Evolutionary conservation across 2,113 vertebrate species (phyloP).

Genomic region (Athene noctua): DNA sequence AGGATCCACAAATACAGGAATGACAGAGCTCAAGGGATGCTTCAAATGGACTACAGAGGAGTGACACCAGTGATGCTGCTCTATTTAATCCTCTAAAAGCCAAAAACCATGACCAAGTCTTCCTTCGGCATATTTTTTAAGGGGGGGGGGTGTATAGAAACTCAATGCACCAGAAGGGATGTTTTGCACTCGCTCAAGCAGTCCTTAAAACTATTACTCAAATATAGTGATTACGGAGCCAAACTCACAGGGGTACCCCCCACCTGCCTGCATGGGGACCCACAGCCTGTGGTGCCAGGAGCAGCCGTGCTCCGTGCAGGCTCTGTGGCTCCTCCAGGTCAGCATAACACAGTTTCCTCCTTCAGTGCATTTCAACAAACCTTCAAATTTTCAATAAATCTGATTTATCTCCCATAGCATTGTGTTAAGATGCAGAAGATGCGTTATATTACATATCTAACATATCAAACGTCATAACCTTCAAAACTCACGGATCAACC

Average conservation of each 20-base stretch:
- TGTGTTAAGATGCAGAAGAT: fast-evolving
- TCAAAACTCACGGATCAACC: background rate
- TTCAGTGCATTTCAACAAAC: background rate
- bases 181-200: background rate
- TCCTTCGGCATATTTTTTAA: background rate
- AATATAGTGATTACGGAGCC: background rate
- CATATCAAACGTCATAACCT: fast-evolving
- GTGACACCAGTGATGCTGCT: constrained; percentile 2
- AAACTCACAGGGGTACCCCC: background rate
- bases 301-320: fast-evolving
- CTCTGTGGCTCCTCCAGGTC: background rate
- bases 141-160: background rate
- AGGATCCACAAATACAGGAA: background rate
- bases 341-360: background rate
- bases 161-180: background rate
- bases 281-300: background rate
- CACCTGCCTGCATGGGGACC: background rate
- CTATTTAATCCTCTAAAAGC: constrained; percentile 46
- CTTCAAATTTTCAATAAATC: background rate
- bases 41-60: background rate
- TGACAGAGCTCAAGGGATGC: constrained; percentile 9
- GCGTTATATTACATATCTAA: fast-evolving
- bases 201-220: background rate
- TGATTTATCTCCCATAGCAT: background rate
- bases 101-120: background rate